These are phyloP conservation scores for Aphidius colemani DNA, from an alignment of 2,888 invertebrate species.

Conservation along the genomic window DNA sequence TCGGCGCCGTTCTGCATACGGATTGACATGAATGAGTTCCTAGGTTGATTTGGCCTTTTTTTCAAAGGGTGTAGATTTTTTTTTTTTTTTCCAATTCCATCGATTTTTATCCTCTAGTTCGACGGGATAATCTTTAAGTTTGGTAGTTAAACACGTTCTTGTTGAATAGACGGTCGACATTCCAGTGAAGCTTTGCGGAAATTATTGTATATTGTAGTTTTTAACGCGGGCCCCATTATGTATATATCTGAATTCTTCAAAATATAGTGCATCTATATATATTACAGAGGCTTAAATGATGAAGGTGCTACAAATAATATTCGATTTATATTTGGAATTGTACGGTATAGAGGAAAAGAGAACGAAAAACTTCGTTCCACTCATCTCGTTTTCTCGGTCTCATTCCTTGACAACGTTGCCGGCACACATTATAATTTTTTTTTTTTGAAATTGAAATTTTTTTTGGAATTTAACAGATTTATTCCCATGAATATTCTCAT, in stretches of 20 bases:
- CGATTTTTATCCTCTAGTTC: constrained; percentile 19
- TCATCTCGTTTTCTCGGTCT: constrained; percentile 45
- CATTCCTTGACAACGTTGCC: constrained; percentile 34
- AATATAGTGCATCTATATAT: no score
- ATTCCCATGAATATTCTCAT: no score
- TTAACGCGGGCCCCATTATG: no score
- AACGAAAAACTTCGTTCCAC: constrained; percentile 38
- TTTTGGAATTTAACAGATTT: no score
- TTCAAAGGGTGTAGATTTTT: no score
- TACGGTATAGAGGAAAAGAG: constrained; percentile 9
- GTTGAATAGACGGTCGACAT: constrained; percentile 14
- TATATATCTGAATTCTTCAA: no score
- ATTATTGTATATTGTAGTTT: not conserved
- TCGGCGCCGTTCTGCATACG: no score
- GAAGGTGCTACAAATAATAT: not conserved
- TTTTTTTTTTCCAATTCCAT: no score
- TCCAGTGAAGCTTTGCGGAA: constrained; percentile 26
- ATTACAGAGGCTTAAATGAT: no score
- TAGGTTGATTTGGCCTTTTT: no score
- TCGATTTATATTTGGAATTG: constrained; percentile 12
- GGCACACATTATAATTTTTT: constrained; percentile 16
- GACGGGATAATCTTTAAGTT: constrained; percentile 33
- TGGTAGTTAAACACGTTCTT: constrained; percentile 34
- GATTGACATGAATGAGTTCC: no score
- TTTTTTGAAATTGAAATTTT: not conserved